phyloP scores from a whole-genome alignment of 2,113 vertebrate genomes.

The Smithornis capensis region DNA sequence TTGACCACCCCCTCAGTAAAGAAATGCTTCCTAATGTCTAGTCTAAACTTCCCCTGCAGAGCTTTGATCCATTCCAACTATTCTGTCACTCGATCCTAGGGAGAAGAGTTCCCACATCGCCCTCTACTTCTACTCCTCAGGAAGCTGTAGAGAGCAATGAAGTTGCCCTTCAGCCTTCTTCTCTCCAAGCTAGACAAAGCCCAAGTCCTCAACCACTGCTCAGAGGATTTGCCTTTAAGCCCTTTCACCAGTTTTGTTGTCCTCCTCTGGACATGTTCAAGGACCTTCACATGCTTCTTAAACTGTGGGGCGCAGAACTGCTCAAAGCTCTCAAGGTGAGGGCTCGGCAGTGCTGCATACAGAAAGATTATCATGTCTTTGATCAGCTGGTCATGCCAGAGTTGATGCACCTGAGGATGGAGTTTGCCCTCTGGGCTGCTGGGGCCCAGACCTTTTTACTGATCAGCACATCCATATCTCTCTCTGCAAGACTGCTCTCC shows the following conservation, averaged over 20 bases:
- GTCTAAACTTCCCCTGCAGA: not conserved
- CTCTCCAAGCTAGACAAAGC: not conserved
- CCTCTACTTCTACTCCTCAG: not conserved
- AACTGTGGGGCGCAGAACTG: not conserved
- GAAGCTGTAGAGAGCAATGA: not conserved
- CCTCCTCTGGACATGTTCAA: not conserved
- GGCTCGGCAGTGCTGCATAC: rapidly evolving
- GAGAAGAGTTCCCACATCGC: not conserved
- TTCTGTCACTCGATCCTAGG: not conserved
- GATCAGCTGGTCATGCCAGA: too few relatives aligned
- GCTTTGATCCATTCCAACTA: not conserved
- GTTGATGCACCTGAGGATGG: not conserved
- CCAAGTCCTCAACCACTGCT: not conserved
- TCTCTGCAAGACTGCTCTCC: not conserved
- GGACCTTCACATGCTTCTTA: not conserved
- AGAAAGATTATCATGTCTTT: not conserved
- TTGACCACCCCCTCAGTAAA: rapidly evolving
- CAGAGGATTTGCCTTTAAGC: not conserved
- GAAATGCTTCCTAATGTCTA: not conserved
- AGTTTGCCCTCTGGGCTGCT: not conserved
- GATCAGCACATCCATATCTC: not conserved
- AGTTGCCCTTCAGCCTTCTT: not conserved
- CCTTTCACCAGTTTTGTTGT: not conserved
- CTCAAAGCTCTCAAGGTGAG: not conserved
- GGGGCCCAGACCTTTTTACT: not conserved